Evolutionary conservation across 2,888 invertebrate genomes (phyloP).

Genomic region (Ormia ochracea): DNA sequence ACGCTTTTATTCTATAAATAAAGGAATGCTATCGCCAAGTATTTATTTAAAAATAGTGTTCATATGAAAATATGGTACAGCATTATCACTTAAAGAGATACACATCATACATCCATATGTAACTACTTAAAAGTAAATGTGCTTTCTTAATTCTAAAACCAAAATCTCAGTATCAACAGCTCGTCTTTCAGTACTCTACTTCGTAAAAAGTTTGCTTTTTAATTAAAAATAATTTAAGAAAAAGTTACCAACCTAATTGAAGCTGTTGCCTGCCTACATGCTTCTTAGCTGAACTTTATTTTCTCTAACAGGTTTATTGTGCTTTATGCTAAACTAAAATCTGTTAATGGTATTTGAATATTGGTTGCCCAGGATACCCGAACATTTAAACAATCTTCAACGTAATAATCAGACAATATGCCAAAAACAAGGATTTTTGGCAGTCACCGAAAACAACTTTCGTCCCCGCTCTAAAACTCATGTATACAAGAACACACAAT

Average conservation of each 20-base stretch:
- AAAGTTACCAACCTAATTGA: neutral
- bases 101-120: no score
- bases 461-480: neutral
- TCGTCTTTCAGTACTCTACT: no score
- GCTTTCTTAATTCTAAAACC: no score
- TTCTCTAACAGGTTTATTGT: conserved; percentile 30
- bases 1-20: no score
- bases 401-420: neutral
- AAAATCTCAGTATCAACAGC: no score
- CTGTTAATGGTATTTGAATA: conserved; percentile 56
- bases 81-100: no score
- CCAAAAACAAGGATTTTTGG: conserved; percentile 1
- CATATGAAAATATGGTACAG: no score
- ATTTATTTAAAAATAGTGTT: no score
- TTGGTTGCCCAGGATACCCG: conserved; percentile 53
- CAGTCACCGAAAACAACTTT: conserved; percentile 11
- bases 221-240: neutral
- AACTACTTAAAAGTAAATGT: no score
- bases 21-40: no score
- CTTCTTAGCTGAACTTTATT: conserved; percentile 10
- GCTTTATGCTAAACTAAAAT: conserved; percentile 31
- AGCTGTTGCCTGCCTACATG: neutral
- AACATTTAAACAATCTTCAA: conserved; percentile 35
- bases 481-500: neutral
- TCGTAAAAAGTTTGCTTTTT: neutral